phyloP scores from a whole-genome alignment of 2,113 vertebrate genomes.

The Lates calcarifer region DNA sequence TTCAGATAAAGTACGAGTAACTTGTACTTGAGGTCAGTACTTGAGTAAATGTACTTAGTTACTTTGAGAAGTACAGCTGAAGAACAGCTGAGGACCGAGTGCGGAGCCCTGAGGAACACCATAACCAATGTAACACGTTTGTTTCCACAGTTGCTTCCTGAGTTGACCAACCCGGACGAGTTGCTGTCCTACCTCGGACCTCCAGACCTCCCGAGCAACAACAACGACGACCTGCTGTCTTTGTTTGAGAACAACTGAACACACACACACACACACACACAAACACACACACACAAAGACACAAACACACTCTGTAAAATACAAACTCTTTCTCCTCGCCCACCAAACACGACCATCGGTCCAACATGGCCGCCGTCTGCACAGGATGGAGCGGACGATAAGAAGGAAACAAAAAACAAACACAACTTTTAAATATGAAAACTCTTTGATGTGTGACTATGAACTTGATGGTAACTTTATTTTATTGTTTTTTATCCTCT shows the following conservation, averaged over 20 bases:
- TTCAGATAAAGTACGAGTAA: too few relatives aligned
- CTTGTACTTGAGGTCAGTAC: too few relatives aligned
- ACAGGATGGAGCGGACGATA: constrained; percentile 12
- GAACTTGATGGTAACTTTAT: constrained; percentile 71
- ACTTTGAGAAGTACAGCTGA: too few relatives aligned
- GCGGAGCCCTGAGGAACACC: not conserved
- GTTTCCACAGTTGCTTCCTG: constrained; percentile 88
- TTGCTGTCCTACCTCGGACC: constrained; percentile 94
- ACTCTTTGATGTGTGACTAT: constrained; percentile 67
- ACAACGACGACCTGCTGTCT: constrained; percentile 93
- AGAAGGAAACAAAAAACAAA: constrained; percentile 5
- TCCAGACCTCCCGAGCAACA: constrained; percentile 91
- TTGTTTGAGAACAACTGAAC: constrained; percentile 94
- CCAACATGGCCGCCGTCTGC: constrained; percentile 31
- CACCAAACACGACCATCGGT: not conserved
- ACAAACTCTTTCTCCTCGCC: constrained; percentile 14
- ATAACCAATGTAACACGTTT: not conserved
- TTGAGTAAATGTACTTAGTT: not conserved
- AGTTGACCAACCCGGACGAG: constrained; percentile 94
- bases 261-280: not conserved
- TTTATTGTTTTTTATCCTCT: constrained; percentile 58
- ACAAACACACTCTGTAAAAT: constrained; percentile 37
- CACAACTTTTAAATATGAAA: constrained; percentile 58
- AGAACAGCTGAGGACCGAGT: not conserved
- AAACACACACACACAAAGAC: constrained; percentile 7